phyloP scores from a whole-genome alignment of 2,888 invertebrate genomes.

The Gymnoscelis rufifasciata region DNA sequence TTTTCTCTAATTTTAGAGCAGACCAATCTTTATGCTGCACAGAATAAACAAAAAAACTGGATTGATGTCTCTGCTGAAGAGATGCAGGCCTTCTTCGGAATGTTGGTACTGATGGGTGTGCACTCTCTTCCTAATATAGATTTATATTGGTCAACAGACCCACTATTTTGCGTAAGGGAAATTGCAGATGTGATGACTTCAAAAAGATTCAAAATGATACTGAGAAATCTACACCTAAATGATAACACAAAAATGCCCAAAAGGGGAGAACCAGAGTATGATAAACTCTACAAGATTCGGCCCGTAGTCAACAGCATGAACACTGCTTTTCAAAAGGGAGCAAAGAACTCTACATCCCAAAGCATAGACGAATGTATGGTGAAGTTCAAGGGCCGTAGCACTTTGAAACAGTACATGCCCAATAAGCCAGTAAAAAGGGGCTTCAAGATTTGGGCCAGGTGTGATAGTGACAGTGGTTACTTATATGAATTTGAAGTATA shows the following conservation, averaged over 20 bases:
- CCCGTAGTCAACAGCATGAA: constrained; percentile 16
- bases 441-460: no score
- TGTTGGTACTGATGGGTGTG: constrained; percentile 16
- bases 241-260: constrained; percentile 21
- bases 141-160: constrained; percentile 21
- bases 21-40: constrained; percentile 22
- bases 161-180: constrained; percentile 12
- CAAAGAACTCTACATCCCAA: constrained; percentile 6
- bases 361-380: constrained; percentile 21
- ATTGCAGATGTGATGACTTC: constrained; percentile 20
- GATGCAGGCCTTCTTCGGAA: constrained; percentile 19
- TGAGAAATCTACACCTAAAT: constrained; percentile 21
- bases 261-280: constrained; percentile 19
- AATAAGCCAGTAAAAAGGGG: no score
- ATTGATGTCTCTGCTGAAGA: constrained; percentile 16
- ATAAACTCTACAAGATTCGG: constrained; percentile 22
- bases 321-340: constrained; percentile 17
- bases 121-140: constrained; percentile 16
- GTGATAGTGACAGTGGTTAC: no score
- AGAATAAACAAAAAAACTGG: constrained; percentile 16
- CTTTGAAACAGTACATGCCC: not conserved
- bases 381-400: constrained; percentile 18
- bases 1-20: constrained; percentile 20
- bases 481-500: constrained; percentile 7
- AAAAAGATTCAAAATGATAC: constrained; percentile 20